phyloP scores from a whole-genome alignment of 2,797 vertebrate species.

The Pachyuromys duprasi region DNA sequence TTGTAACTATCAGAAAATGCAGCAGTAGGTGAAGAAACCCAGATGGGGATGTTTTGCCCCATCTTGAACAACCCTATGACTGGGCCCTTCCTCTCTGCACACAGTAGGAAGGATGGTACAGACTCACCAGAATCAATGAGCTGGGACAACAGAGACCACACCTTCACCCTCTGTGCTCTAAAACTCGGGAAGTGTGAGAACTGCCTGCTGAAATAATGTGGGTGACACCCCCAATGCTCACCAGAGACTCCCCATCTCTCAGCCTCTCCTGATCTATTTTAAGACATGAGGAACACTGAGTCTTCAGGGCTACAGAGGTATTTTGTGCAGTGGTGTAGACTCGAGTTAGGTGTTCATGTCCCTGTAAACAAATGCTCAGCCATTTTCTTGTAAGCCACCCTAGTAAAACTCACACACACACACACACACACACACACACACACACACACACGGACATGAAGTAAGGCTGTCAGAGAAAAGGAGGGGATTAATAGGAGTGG shows the following conservation, averaged over 20 bases:
- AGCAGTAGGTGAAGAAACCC: background rate
- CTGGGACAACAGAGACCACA: too few species aligned
- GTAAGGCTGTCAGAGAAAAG: background rate
- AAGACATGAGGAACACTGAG: background rate
- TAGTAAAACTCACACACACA: background rate
- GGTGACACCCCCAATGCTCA: background rate
- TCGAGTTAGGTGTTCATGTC: background rate
- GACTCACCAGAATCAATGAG: background rate
- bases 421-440: too few species aligned
- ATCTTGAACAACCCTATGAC: background rate
- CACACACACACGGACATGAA: background rate
- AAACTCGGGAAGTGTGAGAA: background rate
- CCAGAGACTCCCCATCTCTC: background rate
- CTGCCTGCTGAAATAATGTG: too few species aligned
- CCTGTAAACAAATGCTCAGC: background rate
- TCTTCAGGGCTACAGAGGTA: background rate
- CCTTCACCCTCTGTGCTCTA: background rate
- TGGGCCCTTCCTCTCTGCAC: background rate
- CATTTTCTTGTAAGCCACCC: background rate
- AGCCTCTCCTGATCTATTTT: background rate
- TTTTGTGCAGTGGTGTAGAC: background rate
- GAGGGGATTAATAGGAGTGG: background rate
- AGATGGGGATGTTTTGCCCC: too few species aligned
- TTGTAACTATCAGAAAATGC: background rate
- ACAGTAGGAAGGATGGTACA: fast-evolving